These are phyloP conservation scores for Eilema sororculum DNA, from an alignment of 2,888 invertebrate genomes.

Conservation along the genomic window DNA sequence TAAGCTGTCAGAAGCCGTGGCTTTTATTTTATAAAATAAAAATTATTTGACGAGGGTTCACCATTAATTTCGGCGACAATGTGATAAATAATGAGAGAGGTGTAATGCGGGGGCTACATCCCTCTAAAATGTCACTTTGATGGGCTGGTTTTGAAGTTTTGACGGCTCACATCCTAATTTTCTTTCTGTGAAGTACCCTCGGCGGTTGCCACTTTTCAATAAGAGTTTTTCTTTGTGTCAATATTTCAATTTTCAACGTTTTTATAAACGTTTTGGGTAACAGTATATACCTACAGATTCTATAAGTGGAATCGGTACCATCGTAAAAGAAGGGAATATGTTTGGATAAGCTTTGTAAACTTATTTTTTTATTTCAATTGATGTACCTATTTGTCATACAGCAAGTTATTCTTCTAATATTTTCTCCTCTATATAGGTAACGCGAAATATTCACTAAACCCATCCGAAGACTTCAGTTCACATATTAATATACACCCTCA, in stretches of 20 bases:
- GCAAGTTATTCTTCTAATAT: no score
- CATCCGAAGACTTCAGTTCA: neutral
- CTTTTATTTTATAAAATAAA: conserved; percentile 84
- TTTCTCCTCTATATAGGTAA: neutral
- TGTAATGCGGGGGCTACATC: conserved; percentile 81
- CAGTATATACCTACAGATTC: conserved; percentile 2
- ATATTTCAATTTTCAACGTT: conserved; percentile 72
- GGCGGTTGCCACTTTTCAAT: conserved; percentile 78
- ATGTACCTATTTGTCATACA: no score
- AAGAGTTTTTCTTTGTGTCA: conserved; percentile 73
- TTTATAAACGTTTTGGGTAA: conserved; percentile 31
- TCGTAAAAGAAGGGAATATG: neutral
- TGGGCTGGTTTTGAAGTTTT: conserved; percentile 84
- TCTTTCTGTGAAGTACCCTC: conserved; percentile 73
- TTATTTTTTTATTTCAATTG: no score
- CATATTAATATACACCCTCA: neutral
- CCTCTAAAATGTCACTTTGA: conserved; percentile 73
- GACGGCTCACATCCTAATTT: conserved; percentile 85
- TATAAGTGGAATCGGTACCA: neutral
- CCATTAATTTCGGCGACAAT: conserved; percentile 86
- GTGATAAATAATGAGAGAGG: conserved; percentile 87
- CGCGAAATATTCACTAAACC: neutral
- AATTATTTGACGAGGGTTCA: conserved; percentile 85
- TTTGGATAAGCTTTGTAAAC: neutral
- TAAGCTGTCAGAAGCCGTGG: conserved; percentile 81